Conservation (phyloP, 2,113 vertebrate genomes). For the Muscicapa adusta region DNA sequence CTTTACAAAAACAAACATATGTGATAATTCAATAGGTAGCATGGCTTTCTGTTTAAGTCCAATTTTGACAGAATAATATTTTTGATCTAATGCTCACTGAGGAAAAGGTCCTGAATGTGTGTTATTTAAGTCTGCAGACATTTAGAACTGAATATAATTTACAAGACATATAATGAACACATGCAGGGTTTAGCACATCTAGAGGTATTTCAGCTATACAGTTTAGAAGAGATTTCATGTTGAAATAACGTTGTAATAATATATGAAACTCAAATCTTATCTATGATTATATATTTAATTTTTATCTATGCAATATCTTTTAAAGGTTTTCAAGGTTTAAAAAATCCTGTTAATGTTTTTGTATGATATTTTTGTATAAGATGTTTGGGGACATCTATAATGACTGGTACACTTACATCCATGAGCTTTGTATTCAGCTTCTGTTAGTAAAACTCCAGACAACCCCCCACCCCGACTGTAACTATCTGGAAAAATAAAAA, state of each 20-base stretch:
- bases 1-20: neutral
- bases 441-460: neutral
- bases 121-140: neutral
- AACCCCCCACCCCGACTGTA: accelerated
- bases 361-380: neutral
- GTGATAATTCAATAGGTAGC: neutral
- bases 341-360: neutral
- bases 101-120: neutral
- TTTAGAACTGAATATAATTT: neutral
- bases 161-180: neutral
- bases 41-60: neutral
- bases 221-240: neutral
- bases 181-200: neutral
- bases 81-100: neutral
- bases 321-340: neutral
- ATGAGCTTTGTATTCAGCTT: neutral
- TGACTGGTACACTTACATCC: neutral
- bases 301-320: neutral
- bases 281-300: neutral
- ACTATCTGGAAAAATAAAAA: neutral
- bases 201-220: neutral
- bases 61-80: neutral
- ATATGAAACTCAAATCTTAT: neutral
- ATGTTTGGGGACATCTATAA: neutral
- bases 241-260: neutral